phyloP scores from a whole-genome alignment of 2,888 invertebrate genomes.

The Hipparchia semele region DNA sequence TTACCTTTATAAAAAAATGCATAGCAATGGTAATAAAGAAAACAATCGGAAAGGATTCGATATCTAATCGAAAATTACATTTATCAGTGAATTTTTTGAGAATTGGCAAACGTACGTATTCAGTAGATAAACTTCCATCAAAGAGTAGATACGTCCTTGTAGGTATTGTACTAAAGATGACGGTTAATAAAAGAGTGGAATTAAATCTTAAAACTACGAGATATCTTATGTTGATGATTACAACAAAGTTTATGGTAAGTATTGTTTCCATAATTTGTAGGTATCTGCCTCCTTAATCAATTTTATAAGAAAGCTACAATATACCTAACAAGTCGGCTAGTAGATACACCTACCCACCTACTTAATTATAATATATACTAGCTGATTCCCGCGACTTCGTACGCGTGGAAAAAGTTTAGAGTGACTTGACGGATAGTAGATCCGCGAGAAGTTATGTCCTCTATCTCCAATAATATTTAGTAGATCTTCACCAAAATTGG shows the following conservation, averaged over 20 bases:
- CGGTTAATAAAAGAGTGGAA: constrained; percentile 48
- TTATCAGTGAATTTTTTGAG: constrained; percentile 1
- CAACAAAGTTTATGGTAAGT: constrained; percentile 76
- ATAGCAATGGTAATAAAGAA: neutral
- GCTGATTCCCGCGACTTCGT: no score
- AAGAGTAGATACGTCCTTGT: neutral
- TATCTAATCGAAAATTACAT: constrained; percentile 5
- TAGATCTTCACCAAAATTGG: no score
- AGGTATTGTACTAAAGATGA: neutral
- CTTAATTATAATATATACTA: no score
- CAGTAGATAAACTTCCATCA: neutral
- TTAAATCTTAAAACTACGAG: constrained; percentile 76
- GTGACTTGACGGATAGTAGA: no score
- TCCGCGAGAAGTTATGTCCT: no score
- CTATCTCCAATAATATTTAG: no score
- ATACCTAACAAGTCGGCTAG: no score
- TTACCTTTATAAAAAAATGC: neutral
- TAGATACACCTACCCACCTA: no score
- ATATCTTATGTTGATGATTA: constrained; percentile 73
- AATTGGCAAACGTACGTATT: neutral
- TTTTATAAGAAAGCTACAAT: no score
- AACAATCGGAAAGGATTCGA: neutral
- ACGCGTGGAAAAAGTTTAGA: no score
- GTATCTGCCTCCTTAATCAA: no score
- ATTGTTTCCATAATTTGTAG: neutral